A percentile compares a stretch with the other conserved stretches of the same genome.
phyloP scores from a whole-genome alignment of 2,888 invertebrate genomes.

The Plebejus argus region DNA sequence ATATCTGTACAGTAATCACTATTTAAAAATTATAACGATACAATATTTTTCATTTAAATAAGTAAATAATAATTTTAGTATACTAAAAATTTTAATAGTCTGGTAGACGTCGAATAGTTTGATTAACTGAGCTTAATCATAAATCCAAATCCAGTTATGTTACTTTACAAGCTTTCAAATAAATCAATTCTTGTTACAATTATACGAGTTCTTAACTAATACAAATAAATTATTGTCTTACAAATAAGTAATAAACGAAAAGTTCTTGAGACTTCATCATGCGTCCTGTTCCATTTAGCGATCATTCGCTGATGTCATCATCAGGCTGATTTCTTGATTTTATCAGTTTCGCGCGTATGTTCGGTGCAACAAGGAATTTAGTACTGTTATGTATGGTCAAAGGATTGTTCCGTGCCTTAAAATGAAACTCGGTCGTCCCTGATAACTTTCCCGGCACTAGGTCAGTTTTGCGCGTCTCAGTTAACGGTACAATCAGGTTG shows the following conservation, averaged over 20 bases:
- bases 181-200: neutral
- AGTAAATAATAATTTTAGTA: too few species aligned
- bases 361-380: constrained; percentile 34
- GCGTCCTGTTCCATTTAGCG: constrained; percentile 26
- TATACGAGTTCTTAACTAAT: neutral
- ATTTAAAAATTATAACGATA: neutral
- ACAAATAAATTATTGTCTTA: neutral
- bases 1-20: neutral
- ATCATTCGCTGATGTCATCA: constrained; percentile 65
- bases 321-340: constrained; percentile 57
- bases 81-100: neutral
- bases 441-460: constrained; percentile 78
- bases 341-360: constrained; percentile 40
- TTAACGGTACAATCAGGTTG: constrained; percentile 79
- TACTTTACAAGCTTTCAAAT: neutral
- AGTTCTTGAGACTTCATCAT: constrained; percentile 15
- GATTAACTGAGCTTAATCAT: neutral
- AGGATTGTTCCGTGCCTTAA: constrained; percentile 53
- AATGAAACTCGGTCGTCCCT: constrained; percentile 68
- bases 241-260: neutral
- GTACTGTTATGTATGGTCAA: constrained; percentile 42
- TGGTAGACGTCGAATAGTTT: neutral
- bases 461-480: constrained; percentile 77
- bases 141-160: neutral
- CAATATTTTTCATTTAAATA: neutral